Conservation (phyloP, 2,113 vertebrate species). For the Gopherus evgoodei region DNA sequence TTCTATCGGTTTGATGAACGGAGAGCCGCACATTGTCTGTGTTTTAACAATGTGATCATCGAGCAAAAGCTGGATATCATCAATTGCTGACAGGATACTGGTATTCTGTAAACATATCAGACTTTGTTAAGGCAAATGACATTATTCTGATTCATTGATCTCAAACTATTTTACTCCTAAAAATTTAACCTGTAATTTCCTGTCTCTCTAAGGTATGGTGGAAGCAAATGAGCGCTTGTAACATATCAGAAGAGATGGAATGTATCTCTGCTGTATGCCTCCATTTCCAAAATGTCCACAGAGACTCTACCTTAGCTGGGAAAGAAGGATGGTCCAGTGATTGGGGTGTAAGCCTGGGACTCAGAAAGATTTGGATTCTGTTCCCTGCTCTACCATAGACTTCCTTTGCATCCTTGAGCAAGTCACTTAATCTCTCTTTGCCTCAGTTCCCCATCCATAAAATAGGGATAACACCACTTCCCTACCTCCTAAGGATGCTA, state of each 20-base stretch:
- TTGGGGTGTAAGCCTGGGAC: neutral
- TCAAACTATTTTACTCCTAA: neutral
- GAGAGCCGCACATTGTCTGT: slow-evolving; percentile 92
- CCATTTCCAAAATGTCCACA: neutral
- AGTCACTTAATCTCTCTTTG: neutral
- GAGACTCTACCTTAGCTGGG: neutral
- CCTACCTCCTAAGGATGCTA: neutral
- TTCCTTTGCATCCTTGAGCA: neutral
- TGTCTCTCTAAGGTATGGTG: fast-evolving
- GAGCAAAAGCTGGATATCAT: slow-evolving; percentile 92
- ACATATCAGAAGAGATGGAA: neutral
- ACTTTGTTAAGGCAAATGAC: neutral
- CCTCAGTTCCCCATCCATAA: neutral
- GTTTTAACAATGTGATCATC: slow-evolving; percentile 93
- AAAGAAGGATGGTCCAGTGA: neutral
- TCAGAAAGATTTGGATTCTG: neutral
- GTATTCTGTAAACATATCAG: slow-evolving; percentile 79
- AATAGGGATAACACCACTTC: neutral
- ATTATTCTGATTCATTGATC: neutral
- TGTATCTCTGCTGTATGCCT: neutral
- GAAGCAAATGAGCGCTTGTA: neutral
- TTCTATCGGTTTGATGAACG: slow-evolving; percentile 92
- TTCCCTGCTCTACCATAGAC: neutral
- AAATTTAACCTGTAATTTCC: neutral
- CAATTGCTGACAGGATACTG: slow-evolving; percentile 86